Base-by-base conservation (phyloP, 2,113 vertebrate genomes). In the Salminus brasiliensis region DNA sequence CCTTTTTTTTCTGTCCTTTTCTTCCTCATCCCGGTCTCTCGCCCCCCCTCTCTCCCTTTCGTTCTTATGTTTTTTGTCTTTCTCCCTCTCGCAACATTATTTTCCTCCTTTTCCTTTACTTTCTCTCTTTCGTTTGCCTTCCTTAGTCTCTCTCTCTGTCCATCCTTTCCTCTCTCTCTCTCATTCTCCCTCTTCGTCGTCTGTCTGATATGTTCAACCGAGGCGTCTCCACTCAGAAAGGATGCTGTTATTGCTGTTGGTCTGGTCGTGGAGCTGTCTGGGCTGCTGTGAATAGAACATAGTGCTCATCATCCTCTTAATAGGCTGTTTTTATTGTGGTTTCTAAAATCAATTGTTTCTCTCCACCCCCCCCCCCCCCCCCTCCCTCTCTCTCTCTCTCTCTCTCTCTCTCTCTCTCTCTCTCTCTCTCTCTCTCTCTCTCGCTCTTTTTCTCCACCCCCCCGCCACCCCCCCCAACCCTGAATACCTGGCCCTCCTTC, bases 211-310 rank as follows among this genome's bases (percentile, higher is more conserved):
- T 32, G 29, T 53, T 49, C 36, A 55, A 74, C 34, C 55, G 30
- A 71, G 45, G 4, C 41, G 10, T 80, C 13, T 45, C n/a, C 43
- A 52, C 18, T 52, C 27, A 29, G 23, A 72, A 15, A 16, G 39
- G 45, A 36, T 41, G 66, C 16, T 52, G 68, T 79, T 78, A 49
- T 39, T 60, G n/a, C 16, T 16, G 52, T 47, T 76, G 34, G 25
- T 67, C 49, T 11, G 34, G 32, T 41, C 1, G 30, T 21, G 23
- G 8, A 25, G 36, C 30, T 53, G 77, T 65, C 27, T 12, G 2
- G 34, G 13, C 36, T 45, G 0, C 41, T 72, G 59, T 79, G 29
- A 79, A 23, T 52, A 63, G 32, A 43, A 29, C 77, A 72, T 72
- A 66, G 9, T 53, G 23, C 59, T 72, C 23, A 43, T 65, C 57